A percentile compares a stretch with the other conserved stretches of the same genome.
These are phyloP conservation scores for Sinelater perroti DNA, from an alignment of 2,888 invertebrate genomes.

Conservation along the genomic window DNA sequence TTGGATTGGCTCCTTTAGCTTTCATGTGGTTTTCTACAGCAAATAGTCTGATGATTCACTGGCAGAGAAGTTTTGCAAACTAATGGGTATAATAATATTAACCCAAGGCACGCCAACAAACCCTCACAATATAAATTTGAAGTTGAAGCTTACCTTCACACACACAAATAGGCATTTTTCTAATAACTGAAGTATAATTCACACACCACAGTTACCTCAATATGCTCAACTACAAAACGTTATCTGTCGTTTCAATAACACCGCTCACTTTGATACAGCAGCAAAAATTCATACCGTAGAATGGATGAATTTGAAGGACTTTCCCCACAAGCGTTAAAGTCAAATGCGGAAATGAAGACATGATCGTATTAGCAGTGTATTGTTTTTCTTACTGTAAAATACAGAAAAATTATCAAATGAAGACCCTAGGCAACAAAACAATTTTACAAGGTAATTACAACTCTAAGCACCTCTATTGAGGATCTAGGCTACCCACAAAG, in stretches of 20 bases:
- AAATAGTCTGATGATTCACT: no score
- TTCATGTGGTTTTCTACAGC: no score
- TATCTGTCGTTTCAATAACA: background rate
- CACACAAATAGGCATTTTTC: background rate
- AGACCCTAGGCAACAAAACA: no score
- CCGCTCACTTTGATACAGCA: background rate
- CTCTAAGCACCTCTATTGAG: background rate
- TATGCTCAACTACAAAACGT: background rate
- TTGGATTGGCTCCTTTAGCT: no score
- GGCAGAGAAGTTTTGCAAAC: no score
- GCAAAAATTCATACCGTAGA: background rate
- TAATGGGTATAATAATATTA: background rate
- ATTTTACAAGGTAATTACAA: background rate
- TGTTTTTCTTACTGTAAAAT: background rate
- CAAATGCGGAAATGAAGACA: no score
- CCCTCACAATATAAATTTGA: no score
- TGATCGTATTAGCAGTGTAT: background rate
- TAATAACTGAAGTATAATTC: background rate
- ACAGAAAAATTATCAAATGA: background rate
- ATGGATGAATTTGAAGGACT: background rate
- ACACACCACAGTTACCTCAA: background rate
- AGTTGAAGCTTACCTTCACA: background rate
- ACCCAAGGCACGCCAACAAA: background rate
- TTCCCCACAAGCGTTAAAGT: background rate
- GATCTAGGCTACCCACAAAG: background rate